Conservation (phyloP, 2,888 invertebrate genomes). For the Balanococcus diminutus region DNA sequence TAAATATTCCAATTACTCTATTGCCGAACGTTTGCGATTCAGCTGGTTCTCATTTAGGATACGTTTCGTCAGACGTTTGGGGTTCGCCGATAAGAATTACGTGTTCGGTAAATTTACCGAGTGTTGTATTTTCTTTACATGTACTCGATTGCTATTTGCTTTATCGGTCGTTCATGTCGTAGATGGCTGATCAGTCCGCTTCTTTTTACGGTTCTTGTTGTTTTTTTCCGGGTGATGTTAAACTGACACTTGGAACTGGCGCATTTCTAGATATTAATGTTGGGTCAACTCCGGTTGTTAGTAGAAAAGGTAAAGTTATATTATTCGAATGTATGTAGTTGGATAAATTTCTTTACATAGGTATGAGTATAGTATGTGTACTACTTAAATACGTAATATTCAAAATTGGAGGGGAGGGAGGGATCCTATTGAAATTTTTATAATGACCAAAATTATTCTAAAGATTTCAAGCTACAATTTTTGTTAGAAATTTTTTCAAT, state of each 20-base stretch:
- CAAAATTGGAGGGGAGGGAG: too few relatives aligned
- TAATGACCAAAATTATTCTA: too few relatives aligned
- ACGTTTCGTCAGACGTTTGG: conserved; percentile 71
- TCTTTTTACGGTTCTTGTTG: conserved; percentile 88
- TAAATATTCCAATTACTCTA: conserved; percentile 76
- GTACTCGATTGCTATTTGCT: background rate
- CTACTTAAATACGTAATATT: too few relatives aligned
- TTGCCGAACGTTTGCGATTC: conserved; percentile 84
- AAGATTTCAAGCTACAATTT: too few relatives aligned
- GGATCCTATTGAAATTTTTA: too few relatives aligned
- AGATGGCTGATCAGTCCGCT: conserved; percentile 89
- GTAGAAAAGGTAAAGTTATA: conserved; percentile 40
- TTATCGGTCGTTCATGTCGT: conserved; percentile 55
- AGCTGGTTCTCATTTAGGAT: conserved; percentile 74
- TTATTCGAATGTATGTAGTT: too few relatives aligned
- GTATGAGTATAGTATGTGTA: too few relatives aligned
- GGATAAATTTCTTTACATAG: too few relatives aligned
- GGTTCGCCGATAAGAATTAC: conserved; percentile 79
- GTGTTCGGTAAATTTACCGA: conserved; percentile 69
- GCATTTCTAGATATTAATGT: conserved; percentile 88
- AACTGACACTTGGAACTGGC: conserved; percentile 90
- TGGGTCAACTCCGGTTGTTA: conserved; percentile 62
- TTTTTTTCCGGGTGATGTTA: conserved; percentile 77
- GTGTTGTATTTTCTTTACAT: background rate
- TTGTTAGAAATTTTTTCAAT: too few relatives aligned